Percentiles rank a stretch among this genome's conserved stretches.
Conservation (phyloP, 2,888 invertebrate genomes). For the Julus scandinavius region DNA sequence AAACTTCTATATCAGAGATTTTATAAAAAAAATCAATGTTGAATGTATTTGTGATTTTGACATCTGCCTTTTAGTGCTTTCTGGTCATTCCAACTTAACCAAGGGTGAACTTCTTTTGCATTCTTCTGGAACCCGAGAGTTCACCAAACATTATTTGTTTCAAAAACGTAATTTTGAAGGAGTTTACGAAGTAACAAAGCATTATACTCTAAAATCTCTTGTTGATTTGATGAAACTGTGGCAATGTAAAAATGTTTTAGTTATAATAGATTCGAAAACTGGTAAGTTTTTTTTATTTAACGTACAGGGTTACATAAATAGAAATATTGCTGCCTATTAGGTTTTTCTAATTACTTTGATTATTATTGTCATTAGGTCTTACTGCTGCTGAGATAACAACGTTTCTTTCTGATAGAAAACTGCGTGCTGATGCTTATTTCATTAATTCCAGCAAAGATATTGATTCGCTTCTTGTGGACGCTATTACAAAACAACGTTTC, state of each 20-base stretch:
- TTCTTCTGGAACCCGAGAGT: neutral
- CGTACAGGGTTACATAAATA: no score
- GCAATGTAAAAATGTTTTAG: neutral
- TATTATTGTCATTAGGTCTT: neutral
- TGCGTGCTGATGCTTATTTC: neutral
- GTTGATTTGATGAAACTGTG: neutral
- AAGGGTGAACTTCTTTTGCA: neutral
- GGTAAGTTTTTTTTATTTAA: neutral
- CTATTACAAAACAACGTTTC: slow-evolving; percentile 8
- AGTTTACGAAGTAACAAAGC: neutral
- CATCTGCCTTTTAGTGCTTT: neutral
- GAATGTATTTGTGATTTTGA: neutral
- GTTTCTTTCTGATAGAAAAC: neutral
- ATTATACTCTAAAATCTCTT: neutral
- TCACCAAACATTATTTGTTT: neutral
- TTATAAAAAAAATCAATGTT: no score
- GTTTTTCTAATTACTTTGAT: neutral
- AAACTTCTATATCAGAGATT: no score
- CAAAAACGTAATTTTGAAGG: neutral
- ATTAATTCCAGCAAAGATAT: slow-evolving; percentile 33
- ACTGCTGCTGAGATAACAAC: neutral
- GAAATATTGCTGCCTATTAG: no score
- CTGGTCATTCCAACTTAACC: neutral
- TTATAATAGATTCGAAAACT: neutral
- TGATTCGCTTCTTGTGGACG: neutral